Conservation (phyloP, 2,113 vertebrate genomes). For the Dromiciops gliroides region DNA sequence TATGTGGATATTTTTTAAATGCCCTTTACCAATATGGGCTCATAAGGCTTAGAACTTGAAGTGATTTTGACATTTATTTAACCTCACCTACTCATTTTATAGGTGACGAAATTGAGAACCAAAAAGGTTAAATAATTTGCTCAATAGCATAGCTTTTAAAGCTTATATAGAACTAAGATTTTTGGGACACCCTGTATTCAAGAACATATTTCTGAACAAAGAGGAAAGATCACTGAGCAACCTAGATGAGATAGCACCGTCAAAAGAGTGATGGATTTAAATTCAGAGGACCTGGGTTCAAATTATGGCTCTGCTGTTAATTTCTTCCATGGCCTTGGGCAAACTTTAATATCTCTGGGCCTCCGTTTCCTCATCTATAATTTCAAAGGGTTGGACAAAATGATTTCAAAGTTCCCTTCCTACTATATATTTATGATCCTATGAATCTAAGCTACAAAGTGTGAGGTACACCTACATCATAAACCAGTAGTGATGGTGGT, state of each 20-base stretch:
- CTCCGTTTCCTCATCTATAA: neutral
- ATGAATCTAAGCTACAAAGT: neutral
- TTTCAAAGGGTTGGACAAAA: neutral
- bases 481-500: neutral
- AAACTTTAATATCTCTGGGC: neutral
- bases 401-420: neutral
- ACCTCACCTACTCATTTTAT: neutral
- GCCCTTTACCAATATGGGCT: too few relatives aligned
- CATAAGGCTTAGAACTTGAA: neutral
- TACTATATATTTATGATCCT: neutral
- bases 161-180: neutral
- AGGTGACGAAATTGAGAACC: neutral
- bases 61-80: neutral
- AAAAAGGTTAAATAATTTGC: neutral
- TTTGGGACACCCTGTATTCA: neutral
- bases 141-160: neutral
- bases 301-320: neutral
- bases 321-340: neutral
- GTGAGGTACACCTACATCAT: neutral
- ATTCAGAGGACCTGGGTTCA: neutral
- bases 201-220: neutral
- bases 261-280: neutral
- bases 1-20: neutral
- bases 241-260: neutral
- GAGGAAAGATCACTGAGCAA: conserved; percentile 1